Percentiles rank a stretch among this genome's conserved stretches.
Evolutionary conservation across 92 coral and sea anemone species (phyloP).

Genomic region (Phenganax stokvisi): DNA sequence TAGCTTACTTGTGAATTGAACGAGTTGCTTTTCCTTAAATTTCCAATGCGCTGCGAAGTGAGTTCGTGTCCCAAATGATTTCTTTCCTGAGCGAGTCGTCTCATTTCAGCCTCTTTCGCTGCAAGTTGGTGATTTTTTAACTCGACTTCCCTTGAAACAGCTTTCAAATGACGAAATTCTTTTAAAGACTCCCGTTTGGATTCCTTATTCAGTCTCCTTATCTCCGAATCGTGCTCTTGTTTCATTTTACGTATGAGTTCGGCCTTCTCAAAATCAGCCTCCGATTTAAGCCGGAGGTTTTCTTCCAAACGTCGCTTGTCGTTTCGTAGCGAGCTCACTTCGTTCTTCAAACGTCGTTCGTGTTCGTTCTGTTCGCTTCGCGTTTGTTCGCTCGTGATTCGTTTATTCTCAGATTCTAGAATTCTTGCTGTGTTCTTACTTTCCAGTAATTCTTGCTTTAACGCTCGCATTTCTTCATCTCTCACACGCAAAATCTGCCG

Average conservation of each 20-base stretch:
- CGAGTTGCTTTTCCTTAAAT: slow-evolving; percentile 28
- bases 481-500: slow-evolving; percentile 80
- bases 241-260: slow-evolving; percentile 78
- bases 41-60: slow-evolving; percentile 44
- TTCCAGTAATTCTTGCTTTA: slow-evolving; percentile 73
- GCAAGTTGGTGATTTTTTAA: slow-evolving; percentile 84
- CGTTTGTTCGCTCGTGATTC: slow-evolving; percentile 57
- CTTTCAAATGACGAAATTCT: slow-evolving; percentile 77
- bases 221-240: slow-evolving; percentile 81
- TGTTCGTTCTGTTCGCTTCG: slow-evolving; percentile 55
- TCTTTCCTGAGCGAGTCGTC: slow-evolving; percentile 70
- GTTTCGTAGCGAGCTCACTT: slow-evolving; percentile 58
- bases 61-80: slow-evolving; percentile 49
- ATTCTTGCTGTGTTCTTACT: slow-evolving; percentile 71
- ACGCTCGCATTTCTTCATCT: slow-evolving; percentile 86
- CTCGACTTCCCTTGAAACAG: slow-evolving; percentile 74
- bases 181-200: slow-evolving; percentile 85
- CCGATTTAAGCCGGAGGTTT: slow-evolving; percentile 60
- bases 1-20: slow-evolving; percentile 32
- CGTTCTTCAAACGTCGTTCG: slow-evolving; percentile 67
- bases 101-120: slow-evolving; percentile 76
- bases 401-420: slow-evolving; percentile 73
- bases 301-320: slow-evolving; percentile 83
- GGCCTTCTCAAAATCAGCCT: slow-evolving; percentile 88
- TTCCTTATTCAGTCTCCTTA: slow-evolving; percentile 65